phyloP scores from a whole-genome alignment of 2,113 vertebrate genomes.

The Astur gentilis region DNA sequence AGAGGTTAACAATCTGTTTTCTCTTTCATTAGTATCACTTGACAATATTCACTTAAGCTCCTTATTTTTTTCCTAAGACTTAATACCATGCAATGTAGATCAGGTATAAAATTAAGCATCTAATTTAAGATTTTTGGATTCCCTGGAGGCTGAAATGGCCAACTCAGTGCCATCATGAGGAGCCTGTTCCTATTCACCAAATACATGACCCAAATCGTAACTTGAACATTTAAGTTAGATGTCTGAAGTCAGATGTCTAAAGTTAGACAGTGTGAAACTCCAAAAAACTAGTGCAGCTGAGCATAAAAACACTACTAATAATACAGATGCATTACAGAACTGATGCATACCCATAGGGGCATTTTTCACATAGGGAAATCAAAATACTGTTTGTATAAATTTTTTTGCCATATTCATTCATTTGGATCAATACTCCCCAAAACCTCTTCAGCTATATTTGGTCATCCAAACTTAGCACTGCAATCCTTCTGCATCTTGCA shows the following conservation, averaged over 20 bases:
- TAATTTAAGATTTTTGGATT: not conserved
- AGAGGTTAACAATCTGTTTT: not conserved
- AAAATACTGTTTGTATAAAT: not conserved
- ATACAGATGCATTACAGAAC: not conserved
- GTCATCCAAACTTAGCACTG: not conserved
- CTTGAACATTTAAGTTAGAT: not conserved
- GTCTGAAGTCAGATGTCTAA: not conserved
- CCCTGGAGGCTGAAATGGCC: not conserved
- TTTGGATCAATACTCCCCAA: not conserved
- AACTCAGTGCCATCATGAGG: not conserved
- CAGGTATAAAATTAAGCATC: not conserved
- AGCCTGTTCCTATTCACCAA: not conserved
- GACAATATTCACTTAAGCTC: not conserved
- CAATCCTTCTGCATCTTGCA: not conserved
- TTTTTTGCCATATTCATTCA: not conserved
- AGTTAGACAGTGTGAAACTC: not conserved
- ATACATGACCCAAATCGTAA: not conserved
- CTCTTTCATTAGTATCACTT: not conserved
- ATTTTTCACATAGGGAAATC: not conserved
- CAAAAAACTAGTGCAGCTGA: not conserved
- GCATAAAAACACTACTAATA: not conserved
- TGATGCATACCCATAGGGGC: not conserved
- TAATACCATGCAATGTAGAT: not conserved
- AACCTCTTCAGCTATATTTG: not conserved
- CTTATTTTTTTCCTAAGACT: not conserved